Conservation (phyloP, 2,888 invertebrate genomes). For the Odontomyia ornata region DNA sequence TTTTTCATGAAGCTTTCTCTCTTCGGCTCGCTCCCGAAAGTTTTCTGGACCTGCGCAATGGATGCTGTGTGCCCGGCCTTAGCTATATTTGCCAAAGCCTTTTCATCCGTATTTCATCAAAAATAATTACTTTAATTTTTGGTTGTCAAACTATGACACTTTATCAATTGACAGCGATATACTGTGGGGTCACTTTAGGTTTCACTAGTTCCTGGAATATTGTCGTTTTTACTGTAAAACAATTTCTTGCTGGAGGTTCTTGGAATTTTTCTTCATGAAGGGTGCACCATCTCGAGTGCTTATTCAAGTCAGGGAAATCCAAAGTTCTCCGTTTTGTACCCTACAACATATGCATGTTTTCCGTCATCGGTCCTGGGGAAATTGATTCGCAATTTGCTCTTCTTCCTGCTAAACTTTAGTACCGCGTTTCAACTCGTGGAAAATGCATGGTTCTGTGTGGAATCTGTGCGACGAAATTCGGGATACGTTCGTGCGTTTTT, state of each 20-base stretch:
- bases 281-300: not conserved
- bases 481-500: slow-evolving; percentile 13
- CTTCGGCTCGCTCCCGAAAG: not conserved
- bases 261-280: not conserved
- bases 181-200: not conserved
- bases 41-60: not conserved
- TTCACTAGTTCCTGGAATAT: too few species aligned
- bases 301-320: not conserved
- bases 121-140: not conserved
- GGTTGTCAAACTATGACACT: not conserved
- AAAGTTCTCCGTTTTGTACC: not conserved
- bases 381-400: slow-evolving; percentile 32
- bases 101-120: not conserved
- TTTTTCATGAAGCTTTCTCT: not conserved
- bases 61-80: slow-evolving; percentile 26
- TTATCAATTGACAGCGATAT: not conserved
- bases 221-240: too few species aligned
- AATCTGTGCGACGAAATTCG: not conserved
- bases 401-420: slow-evolving; percentile 42
- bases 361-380: slow-evolving; percentile 36
- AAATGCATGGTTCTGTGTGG: slow-evolving; percentile 28
- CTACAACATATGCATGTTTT: not conserved
- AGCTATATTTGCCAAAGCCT: not conserved
- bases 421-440: slow-evolving; percentile 42
- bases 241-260: too few species aligned